Evolutionary conservation across 92 coral and sea anemone species (phyloP).

Genomic region (Parazoanthus swiftii): DNA sequence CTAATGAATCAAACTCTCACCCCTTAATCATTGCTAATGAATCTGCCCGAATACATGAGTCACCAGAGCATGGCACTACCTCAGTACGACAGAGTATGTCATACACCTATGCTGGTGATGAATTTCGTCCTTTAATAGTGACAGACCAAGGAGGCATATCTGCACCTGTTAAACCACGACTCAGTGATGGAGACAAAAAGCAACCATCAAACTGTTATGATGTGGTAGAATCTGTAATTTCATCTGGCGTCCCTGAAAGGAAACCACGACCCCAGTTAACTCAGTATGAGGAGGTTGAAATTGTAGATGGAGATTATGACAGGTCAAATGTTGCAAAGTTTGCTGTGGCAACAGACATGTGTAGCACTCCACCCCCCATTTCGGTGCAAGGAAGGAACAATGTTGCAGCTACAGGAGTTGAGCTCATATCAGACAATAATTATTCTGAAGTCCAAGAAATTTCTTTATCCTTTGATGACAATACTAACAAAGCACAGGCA

Average conservation of each 20-base stretch:
- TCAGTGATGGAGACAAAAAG: background rate
- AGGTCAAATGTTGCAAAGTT: slow-evolving; percentile 67
- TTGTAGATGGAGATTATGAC: slow-evolving; percentile 73
- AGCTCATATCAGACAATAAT: background rate
- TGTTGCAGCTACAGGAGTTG: background rate
- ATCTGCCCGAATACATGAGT: background rate
- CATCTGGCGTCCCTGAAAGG: slow-evolving; percentile 2
- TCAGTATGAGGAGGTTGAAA: slow-evolving; percentile 51
- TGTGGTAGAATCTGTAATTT: slow-evolving; percentile 19
- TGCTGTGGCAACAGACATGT: background rate
- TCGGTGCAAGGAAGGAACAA: background rate
- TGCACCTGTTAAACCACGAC: slow-evolving; percentile 50
- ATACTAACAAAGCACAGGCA: slow-evolving; percentile 25
- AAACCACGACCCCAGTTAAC: slow-evolving; percentile 2
- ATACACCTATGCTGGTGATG: slow-evolving; percentile 82
- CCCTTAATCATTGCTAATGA: background rate
- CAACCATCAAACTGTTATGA: slow-evolving; percentile 26
- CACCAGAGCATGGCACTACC: background rate
- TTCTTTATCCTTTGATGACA: slow-evolving; percentile 45
- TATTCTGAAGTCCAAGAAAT: slow-evolving; percentile 35
- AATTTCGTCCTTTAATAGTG: slow-evolving; percentile 70
- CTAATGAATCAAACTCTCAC: slow-evolving; percentile 15
- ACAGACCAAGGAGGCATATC: slow-evolving; percentile 69
- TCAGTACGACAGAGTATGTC: slow-evolving; percentile 9
- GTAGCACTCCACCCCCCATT: background rate